phyloP scores from a whole-genome alignment of 2,113 vertebrate species.

The Hucho hucho region DNA sequence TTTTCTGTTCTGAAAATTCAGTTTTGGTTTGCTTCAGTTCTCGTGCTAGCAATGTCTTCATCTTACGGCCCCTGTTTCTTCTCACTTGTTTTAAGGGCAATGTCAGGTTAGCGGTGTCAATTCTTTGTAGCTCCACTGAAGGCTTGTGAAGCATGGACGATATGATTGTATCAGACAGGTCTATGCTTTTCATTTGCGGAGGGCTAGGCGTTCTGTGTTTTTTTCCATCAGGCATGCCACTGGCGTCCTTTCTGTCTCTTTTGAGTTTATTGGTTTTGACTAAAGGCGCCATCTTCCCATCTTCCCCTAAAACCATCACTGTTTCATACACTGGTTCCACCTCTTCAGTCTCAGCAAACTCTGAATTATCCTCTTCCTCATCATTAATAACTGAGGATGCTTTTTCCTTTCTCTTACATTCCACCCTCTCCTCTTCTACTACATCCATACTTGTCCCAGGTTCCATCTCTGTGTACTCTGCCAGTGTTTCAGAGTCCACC shows the following conservation, averaged over 20 bases:
- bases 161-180: conserved; percentile 35
- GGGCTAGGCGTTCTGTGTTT: no score
- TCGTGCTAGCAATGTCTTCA: conserved; percentile 65
- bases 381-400: conserved; percentile 47
- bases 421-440: conserved; percentile 19
- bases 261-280: conserved; percentile 5
- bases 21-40: conserved; percentile 41
- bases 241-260: no score
- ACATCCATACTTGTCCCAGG: not conserved
- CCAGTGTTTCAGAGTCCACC: conserved; percentile 46
- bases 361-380: conserved; percentile 39
- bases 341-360: conserved; percentile 2
- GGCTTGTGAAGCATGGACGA: conserved; percentile 23
- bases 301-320: conserved; percentile 61
- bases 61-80: conserved; percentile 66
- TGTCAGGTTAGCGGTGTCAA: not conserved
- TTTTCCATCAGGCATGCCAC: no score
- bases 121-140: conserved; percentile 13
- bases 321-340: conserved; percentile 15
- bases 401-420: conserved; percentile 22
- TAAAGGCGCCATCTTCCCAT: conserved; percentile 57
- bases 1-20: not conserved
- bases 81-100: conserved; percentile 54
- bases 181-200: not conserved
- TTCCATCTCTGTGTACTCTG: conserved; percentile 51